These are phyloP conservation scores for Lutra lutra DNA, from an alignment of 2,797 vertebrate genomes.

Conservation along the genomic window DNA sequence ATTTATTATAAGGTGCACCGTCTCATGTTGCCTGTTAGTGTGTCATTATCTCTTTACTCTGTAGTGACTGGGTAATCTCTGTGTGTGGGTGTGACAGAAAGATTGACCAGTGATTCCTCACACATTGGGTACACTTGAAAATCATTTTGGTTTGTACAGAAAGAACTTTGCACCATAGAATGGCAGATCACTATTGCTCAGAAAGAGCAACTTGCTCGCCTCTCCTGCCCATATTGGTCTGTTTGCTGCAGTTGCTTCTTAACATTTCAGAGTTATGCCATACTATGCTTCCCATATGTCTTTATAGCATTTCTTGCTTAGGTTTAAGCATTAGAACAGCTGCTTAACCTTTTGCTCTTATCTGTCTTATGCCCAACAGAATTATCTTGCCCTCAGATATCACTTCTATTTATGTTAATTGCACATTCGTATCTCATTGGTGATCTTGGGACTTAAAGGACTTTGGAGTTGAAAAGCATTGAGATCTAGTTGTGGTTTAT, in stretches of 20 bases:
- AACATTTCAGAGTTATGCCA: background rate
- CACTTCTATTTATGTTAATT: constrained; percentile 48
- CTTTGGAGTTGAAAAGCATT: constrained; percentile 37
- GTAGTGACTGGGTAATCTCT: constrained; percentile 52
- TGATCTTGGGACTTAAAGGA: constrained; percentile 34
- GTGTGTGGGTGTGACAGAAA: constrained; percentile 47
- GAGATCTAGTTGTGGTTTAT: background rate
- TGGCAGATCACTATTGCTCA: constrained; percentile 33
- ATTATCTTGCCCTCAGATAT: constrained; percentile 21
- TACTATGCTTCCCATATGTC: background rate
- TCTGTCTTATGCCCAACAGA: background rate
- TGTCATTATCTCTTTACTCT: background rate
- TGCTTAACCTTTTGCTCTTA: constrained; percentile 12
- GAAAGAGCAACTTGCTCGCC: background rate
- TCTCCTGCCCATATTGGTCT: background rate
- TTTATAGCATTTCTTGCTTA: background rate
- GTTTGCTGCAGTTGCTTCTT: constrained; percentile 50
- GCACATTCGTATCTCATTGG: constrained; percentile 48
- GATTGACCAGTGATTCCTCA: constrained; percentile 42
- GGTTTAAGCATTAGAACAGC: constrained; percentile 8
- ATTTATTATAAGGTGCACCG: background rate
- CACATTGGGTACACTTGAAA: background rate
- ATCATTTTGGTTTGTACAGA: constrained; percentile 60
- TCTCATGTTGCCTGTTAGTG: background rate
- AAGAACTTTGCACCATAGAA: constrained; percentile 36